Evolutionary conservation across 2,888 invertebrate species (phyloP), one percentile per base, ranked within the genome.

Genomic region (Rhyacophila evoluta): DNA sequence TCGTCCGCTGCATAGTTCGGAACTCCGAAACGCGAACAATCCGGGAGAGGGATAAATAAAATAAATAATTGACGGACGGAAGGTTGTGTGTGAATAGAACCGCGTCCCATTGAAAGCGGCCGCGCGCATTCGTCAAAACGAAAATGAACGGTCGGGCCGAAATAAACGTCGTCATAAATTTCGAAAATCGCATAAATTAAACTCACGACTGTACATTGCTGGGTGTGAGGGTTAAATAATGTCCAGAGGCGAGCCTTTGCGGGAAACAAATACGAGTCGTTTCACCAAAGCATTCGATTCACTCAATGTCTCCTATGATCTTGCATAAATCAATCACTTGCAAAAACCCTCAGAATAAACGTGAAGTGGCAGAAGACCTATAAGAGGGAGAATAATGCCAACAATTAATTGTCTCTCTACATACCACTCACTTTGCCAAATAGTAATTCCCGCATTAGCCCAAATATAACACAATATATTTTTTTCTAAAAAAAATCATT

Each of bases 81-180:
- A 19, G 25, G 19, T 55, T 55, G 55, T 55, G 55, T 55, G 55
- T 55, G 55, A 55, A 55, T 55, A 55, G 55, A 55, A 12, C 25
- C 55, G 25, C 55, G 55, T 19, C 19, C 25, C 55, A 55, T 55
- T 55, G 15, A 55, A 33, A 25, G 25, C 25, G 25, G 12, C 55
- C 55, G 55, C 25, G 55, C 5, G 55, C 55, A 55, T 55, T 55
- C 55, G 55, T 55, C 55, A 55, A 55, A 55, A 55, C 19, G 55
- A 55, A 55, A 55, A 25, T 8, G 55, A 55, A 55, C 5, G 55
- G 55, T 55, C 19, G 19, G 55, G 19, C 19, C 55, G 55, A 55
- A 55, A 55, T 55, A 55, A 55, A 55, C 55, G 55, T 55, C 55
- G 55, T 55, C 55, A 25, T 55, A 55, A 55, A 55, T 55, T 55